Base-by-base conservation (phyloP, 2,113 vertebrate species). In the Chunga burmeisteri region DNA sequence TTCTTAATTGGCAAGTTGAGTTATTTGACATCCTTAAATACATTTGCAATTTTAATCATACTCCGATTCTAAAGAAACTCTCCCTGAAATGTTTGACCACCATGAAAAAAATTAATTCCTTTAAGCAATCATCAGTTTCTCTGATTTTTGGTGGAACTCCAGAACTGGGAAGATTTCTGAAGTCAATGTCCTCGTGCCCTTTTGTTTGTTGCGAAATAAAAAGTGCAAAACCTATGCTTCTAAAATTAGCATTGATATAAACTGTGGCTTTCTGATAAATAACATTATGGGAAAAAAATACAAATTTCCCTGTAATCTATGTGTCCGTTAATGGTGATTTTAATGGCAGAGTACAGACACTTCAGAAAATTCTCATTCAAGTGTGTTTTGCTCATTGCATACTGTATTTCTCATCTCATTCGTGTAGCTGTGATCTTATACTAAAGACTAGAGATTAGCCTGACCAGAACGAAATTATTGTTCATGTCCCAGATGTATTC, bases 401-500 rank as follows among this genome's bases (percentile, higher is more conserved):
- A 68, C 44, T 38, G 21, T 72, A 11, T 93, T 87, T 94, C 56
- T 93, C 73, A 75, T 68, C 62, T 89, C 40, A 52, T 7, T 81
- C 30, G 8, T 61, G 34, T 90, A 77, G 58, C 71, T 93, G 40
- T 90, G 90, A 92, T 74, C 96, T 93, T 68, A 61, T 91, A 82
- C 52, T 61, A 52, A 93, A 93, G 74, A 49, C 58, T 75, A 72
- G 61, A 95, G 66, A 91, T 91, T 89, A 94, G 53, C 49, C 87
- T 96, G 84, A 80, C 90, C 85, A 91, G 81, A 95, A 85, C 7
- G 0, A 90, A 96, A 94, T 91, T 93, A 77, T 80, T 96, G 66
- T 80, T 95, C 53, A 58, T 95, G 36, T 96, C 93, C 78, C 90
- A 90, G 78, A 91, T 70, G 90, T 49, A 73, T 93, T 85, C 94